Evolutionary conservation across 2,113 vertebrate genomes (phyloP), one percentile per base, ranked within the genome.

Genomic region (Rutilus rutilus): DNA sequence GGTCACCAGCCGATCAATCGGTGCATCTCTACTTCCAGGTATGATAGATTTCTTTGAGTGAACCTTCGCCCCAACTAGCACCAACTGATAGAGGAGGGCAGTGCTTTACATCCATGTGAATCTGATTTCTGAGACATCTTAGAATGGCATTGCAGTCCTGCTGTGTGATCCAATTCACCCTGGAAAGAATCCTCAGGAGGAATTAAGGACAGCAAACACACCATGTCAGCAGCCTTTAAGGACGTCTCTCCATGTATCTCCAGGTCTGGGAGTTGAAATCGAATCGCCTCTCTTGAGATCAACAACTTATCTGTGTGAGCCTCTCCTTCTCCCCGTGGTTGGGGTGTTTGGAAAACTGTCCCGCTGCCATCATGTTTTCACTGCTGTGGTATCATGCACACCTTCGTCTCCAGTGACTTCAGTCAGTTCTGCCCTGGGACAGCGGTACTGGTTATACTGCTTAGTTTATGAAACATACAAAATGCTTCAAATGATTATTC

Each of bases 191-290:
- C 86, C 7, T 83, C 59, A 73, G 27, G 85, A 91, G 89, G 83
- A 94, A 92, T 91, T 17, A 69, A 88, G 90, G 87, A 88, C 87
- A 71, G 89, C 90, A 91, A 93, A 89, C 83, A 84, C 90, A 91
- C 86, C 81, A 87, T 90, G 87, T 92, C 92, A 92, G 92, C 91
- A 91, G 89, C 87, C 88, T 88, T 90, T 89, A 91, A 89, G 91
- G 90, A 91, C 74, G 82, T 79, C 85, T 52, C 89, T 89, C 91
- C 87, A 11, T 83, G 91, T 89, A 39, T n/a, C 86, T 76, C 76
- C 83, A 83, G 62, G 57, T 59, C 60, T 85, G 79, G 11, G 30
- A 87, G 87, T 71, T 86, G 86, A 89, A 90, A 90, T 73, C 15
- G 52, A 82, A 87, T 45, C 82, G 77, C 30, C 42, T 84, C 85